These are phyloP conservation scores for Pleuronectes platessa DNA, from an alignment of 2,113 vertebrate genomes.

Conservation along the genomic window DNA sequence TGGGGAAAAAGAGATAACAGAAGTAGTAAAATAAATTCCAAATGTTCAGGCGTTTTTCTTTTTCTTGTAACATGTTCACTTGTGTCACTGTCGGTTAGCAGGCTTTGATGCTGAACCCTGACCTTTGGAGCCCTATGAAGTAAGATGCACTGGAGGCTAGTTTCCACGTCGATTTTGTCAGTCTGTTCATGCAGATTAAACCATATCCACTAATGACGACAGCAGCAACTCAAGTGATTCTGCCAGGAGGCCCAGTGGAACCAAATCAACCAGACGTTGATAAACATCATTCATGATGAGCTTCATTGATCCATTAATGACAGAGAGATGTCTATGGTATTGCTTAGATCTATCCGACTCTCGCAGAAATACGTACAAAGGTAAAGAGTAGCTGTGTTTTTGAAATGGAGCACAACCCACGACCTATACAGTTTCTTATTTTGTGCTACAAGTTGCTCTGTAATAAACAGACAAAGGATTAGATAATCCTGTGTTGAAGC, in stretches of 20 bases:
- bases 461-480: constrained; percentile 53
- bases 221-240: constrained; percentile 40
- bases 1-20: background rate
- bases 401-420: constrained; percentile 54
- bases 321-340: constrained; percentile 64
- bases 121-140: constrained; percentile 30
- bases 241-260: constrained; percentile 31
- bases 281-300: background rate
- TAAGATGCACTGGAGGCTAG: constrained; percentile 19
- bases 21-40: constrained; percentile 37
- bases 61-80: constrained; percentile 22
- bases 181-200: constrained; percentile 55
- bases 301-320: constrained; percentile 30
- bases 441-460: constrained; percentile 71
- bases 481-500: constrained; percentile 48
- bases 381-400: constrained; percentile 57
- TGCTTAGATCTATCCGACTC: constrained; percentile 69
- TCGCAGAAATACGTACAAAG: constrained; percentile 54
- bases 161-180: constrained; percentile 14
- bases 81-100: constrained; percentile 23
- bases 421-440: constrained; percentile 61
- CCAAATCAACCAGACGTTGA: constrained; percentile 18
- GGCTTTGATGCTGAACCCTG: constrained; percentile 39
- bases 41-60: constrained; percentile 35
- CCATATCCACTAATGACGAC: constrained; percentile 34